Percentiles rank a stretch among this genome's conserved stretches.
phyloP scores from a whole-genome alignment of 2,797 vertebrate genomes.

The Gymnothorax reevesii region DNA sequence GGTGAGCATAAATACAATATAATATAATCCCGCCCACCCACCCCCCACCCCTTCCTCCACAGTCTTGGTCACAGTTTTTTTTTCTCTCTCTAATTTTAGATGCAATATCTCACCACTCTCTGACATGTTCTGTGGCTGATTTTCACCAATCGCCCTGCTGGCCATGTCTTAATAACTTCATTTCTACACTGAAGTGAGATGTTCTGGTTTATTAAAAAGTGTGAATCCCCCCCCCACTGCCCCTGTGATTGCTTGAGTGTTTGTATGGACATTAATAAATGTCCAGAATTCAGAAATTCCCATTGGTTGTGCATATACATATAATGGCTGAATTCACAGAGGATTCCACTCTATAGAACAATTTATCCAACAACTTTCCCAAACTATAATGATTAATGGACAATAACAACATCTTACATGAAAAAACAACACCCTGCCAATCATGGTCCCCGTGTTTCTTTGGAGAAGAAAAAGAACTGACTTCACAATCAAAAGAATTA shows the following conservation, averaged over 20 bases:
- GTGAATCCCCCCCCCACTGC: slow-evolving; percentile 26
- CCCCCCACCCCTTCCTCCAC: slow-evolving; percentile 62
- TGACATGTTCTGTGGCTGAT: slow-evolving; percentile 75
- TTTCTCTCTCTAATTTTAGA: slow-evolving; percentile 66
- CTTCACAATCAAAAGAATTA: slow-evolving; percentile 71
- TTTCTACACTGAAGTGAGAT: slow-evolving; percentile 47
- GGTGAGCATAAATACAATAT: slow-evolving; percentile 62
- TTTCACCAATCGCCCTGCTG: slow-evolving; percentile 78
- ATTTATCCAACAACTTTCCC: slow-evolving; percentile 74
- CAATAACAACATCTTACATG: slow-evolving; percentile 74
- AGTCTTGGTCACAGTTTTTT: neutral
- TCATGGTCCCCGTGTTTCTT: slow-evolving; percentile 68
- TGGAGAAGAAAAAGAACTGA: slow-evolving; percentile 67
- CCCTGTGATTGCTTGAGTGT: slow-evolving; percentile 39
- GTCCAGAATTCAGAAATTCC: neutral
- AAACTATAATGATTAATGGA: slow-evolving; percentile 72
- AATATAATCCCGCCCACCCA: no score
- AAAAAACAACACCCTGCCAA: slow-evolving; percentile 67
- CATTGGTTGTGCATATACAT: slow-evolving; percentile 29
- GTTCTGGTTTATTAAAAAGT: slow-evolving; percentile 75
- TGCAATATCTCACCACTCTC: slow-evolving; percentile 74
- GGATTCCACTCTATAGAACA: slow-evolving; percentile 55
- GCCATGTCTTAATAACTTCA: slow-evolving; percentile 59
- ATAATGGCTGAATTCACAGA: slow-evolving; percentile 52
- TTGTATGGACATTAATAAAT: slow-evolving; percentile 54